phyloP scores from a whole-genome alignment of 2,888 invertebrate species.

The Phaedon cochleariae region DNA sequence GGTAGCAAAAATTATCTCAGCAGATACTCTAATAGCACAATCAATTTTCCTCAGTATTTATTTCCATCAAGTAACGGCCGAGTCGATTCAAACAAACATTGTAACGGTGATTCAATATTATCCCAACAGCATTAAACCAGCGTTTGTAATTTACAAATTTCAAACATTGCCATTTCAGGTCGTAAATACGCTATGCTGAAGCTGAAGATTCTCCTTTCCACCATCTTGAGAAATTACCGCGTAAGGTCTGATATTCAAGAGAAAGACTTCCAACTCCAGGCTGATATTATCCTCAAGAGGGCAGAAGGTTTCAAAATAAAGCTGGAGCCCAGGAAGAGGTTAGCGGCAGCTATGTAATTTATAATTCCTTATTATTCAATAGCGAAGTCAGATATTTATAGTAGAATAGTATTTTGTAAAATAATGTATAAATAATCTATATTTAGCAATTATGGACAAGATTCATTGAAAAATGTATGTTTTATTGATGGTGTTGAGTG shows the following conservation, averaged over 20 bases:
- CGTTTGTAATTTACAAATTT: no score
- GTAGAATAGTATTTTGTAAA: constrained; percentile 21
- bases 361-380: not conserved
- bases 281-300: constrained; percentile 78
- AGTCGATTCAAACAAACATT: no score
- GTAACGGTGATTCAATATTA: no score
- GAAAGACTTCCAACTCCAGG: constrained; percentile 73
- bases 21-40: no score
- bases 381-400: constrained; percentile 22
- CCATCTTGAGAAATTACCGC: constrained; percentile 74
- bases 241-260: constrained; percentile 71
- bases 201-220: constrained; percentile 76
- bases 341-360: constrained; percentile 27
- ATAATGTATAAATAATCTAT: constrained; percentile 12
- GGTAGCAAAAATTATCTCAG: no score
- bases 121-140: no score
- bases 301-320: constrained; percentile 77
- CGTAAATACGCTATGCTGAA: constrained; percentile 84
- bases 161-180: constrained; percentile 60
- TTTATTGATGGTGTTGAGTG: no score
- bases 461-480: constrained; percentile 22
- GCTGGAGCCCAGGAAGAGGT: constrained; percentile 70
- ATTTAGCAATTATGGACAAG: constrained; percentile 29
- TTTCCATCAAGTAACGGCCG: no score
- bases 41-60: no score